phyloP scores from a whole-genome alignment of 2,888 invertebrate genomes.

The Macrosoma leucophasiata region DNA sequence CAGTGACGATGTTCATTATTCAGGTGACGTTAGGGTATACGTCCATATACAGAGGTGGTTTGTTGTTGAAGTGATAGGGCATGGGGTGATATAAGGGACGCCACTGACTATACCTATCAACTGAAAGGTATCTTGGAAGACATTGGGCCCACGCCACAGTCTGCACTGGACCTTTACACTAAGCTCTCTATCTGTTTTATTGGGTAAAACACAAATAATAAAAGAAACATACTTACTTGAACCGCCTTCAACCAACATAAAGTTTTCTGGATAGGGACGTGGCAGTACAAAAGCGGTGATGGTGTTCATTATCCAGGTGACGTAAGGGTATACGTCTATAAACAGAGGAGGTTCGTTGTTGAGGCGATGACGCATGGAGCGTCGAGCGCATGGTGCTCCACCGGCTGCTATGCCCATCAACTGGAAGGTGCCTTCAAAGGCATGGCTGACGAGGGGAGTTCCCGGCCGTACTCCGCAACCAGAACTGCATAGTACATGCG shows the following conservation, averaged over 20 bases:
- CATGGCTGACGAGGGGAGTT: conserved; percentile 51
- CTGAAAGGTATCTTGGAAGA: conserved; percentile 46
- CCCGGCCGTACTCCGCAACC: conserved; percentile 58
- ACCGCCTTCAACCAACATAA: conserved; percentile 39
- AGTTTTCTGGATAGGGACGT: conserved; percentile 45
- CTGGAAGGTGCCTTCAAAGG: conserved; percentile 46
- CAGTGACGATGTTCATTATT: conserved; percentile 55
- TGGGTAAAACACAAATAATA: no score
- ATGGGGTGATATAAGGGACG: conserved; percentile 43
- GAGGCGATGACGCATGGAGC: conserved; percentile 44
- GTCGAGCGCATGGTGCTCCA: conserved; percentile 41
- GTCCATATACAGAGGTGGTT: conserved; percentile 58
- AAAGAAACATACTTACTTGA: conserved; percentile 35
- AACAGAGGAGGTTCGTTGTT: conserved; percentile 54
- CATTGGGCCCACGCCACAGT: no score
- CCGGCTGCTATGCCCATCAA: conserved; percentile 52
- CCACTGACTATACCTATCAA: conserved; percentile 52
- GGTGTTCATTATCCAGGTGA: conserved; percentile 53
- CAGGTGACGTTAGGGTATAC: conserved; percentile 55
- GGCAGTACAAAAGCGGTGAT: conserved; percentile 53
- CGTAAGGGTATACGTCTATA: conserved; percentile 58
- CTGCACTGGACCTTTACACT: no score
- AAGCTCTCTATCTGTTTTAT: no score
- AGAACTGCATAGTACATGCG: conserved; percentile 54
- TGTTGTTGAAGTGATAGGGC: conserved; percentile 45